Evolutionary conservation across 2,113 vertebrate species (phyloP), one percentile per base, ranked within the genome.

Genomic region (Istiophorus platypterus): DNA sequence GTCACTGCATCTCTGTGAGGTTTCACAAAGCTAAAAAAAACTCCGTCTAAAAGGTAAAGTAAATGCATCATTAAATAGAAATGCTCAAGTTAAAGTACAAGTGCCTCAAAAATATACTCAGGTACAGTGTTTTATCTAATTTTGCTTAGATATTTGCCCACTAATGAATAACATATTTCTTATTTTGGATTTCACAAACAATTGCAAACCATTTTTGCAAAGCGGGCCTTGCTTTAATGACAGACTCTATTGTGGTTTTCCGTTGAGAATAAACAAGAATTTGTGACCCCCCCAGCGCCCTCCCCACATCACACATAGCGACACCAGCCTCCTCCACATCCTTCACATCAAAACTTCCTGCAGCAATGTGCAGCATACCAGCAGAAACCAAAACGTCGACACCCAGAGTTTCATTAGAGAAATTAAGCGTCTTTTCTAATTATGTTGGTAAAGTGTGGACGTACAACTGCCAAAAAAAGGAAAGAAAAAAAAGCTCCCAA

Each of bases 281-380:
- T 59, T n/a, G 2, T 51, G 6, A 34, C 31, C n/a, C 12, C 2
- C 24, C 17, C 22, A 1, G 17, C n/a, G n/a, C 5, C 18, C 15
- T 20, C 2, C 18, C 13, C 68, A 56, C 1, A 56, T 37, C 27
- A 56, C 51, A 1, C 20, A 52, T 6, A 41, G 7, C 27, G 15
- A 81, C 4, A 72, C 26, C 41, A n/a, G 7, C 9, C 26, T 26
- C 3, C 27, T 63, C 58, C 37, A 78, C 27, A 45, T 37, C 17
- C n/a, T 63, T 58, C 37, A 78, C 27, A 52, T 45, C 17, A 74
- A 11, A 14, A 73, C 73, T 87, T 84, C 74, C 74, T 84, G 78
- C 41, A 20, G 20, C 52, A 45, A 31, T 6, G 9, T 58, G 41
- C 39, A 5, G 0, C 6, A 10, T n/a, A 22, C 1, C 14, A 18